Evolutionary conservation across 30 jellyfish, hydroid and myxozoan species (phyloP).

Genomic region (Cassiopea xamachana): DNA sequence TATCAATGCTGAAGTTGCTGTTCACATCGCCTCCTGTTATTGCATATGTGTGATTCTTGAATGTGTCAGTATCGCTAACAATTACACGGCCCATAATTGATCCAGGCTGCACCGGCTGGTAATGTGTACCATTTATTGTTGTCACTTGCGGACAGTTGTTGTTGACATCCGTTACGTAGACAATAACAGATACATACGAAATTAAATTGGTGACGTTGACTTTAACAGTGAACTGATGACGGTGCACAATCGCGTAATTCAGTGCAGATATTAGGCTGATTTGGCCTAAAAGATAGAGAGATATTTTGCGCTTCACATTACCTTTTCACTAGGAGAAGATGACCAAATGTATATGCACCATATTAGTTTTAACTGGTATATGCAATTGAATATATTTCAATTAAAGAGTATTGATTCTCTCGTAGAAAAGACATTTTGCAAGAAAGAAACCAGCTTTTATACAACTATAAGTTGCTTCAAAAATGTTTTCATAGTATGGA

Average conservation of each 20-base stretch:
- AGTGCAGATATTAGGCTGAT: slow-evolving; percentile 53
- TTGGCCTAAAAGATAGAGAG: slow-evolving; percentile 17
- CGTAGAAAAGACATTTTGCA: too few species aligned
- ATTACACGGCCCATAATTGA: slow-evolving; percentile 49
- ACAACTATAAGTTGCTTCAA: too few species aligned
- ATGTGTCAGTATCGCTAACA: slow-evolving; percentile 72
- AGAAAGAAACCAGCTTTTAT: too few species aligned
- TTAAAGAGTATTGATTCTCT: too few species aligned
- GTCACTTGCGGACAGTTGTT: slow-evolving; percentile 76
- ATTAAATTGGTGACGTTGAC: slow-evolving; percentile 61
- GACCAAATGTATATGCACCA: too few species aligned
- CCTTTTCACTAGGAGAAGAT: too few species aligned
- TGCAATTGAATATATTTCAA: too few species aligned
- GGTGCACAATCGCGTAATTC: slow-evolving; percentile 63
- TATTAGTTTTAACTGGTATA: too few species aligned
- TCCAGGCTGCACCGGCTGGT: slow-evolving; percentile 68
- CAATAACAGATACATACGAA: slow-evolving; percentile 72
- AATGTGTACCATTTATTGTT: slow-evolving; percentile 22
- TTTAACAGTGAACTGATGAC: slow-evolving; percentile 74
- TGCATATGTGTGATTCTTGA: slow-evolving; percentile 62
- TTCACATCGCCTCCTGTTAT: slow-evolving; percentile 74
- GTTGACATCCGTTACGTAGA: slow-evolving; percentile 71
- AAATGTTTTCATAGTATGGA: too few species aligned
- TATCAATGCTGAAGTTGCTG: slow-evolving; percentile 71
- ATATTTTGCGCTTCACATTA: too few species aligned